A percentile compares a stretch with the other conserved stretches of the same genome.
phyloP scores from a whole-genome alignment of 2,888 invertebrate genomes.

The Meliscaeva auricollis region DNA sequence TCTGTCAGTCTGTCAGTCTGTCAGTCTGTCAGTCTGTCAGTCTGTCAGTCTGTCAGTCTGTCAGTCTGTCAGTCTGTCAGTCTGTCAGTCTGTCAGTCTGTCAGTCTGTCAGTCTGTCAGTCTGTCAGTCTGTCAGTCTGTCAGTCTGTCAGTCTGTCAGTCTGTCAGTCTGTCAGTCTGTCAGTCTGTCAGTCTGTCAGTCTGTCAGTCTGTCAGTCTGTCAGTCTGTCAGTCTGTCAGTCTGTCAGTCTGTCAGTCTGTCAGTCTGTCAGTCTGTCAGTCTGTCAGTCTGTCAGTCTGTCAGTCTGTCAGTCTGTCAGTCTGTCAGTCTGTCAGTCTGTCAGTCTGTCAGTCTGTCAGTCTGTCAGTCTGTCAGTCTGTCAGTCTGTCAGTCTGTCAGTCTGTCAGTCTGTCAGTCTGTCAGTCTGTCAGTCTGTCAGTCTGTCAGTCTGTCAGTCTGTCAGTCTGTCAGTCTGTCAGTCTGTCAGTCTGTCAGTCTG shows the following conservation, averaged over 20 bases:
- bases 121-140: constrained; percentile 35
- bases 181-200: constrained; percentile 34
- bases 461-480: constrained; percentile 34
- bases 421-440: constrained; percentile 34
- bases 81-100: constrained; percentile 35
- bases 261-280: constrained; percentile 76
- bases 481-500: constrained; percentile 35
- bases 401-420: constrained; percentile 35
- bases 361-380: constrained; percentile 35
- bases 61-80: constrained; percentile 34
- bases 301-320: constrained; percentile 34
- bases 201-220: constrained; percentile 35
- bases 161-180: constrained; percentile 35
- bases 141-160: constrained; percentile 34
- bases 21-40: no score
- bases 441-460: constrained; percentile 35
- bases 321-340: constrained; percentile 35
- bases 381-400: constrained; percentile 32
- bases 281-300: constrained; percentile 33
- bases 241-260: constrained; percentile 71
- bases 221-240: constrained; percentile 33
- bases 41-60: constrained; percentile 33
- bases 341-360: constrained; percentile 34
- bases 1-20: no score
- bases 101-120: constrained; percentile 33